A percentile compares a stretch with the other conserved stretches of the same genome.
Conservation (phyloP, 35 echinoderm and acorn worm species). For the Eucidaris tribuloides region DNA sequence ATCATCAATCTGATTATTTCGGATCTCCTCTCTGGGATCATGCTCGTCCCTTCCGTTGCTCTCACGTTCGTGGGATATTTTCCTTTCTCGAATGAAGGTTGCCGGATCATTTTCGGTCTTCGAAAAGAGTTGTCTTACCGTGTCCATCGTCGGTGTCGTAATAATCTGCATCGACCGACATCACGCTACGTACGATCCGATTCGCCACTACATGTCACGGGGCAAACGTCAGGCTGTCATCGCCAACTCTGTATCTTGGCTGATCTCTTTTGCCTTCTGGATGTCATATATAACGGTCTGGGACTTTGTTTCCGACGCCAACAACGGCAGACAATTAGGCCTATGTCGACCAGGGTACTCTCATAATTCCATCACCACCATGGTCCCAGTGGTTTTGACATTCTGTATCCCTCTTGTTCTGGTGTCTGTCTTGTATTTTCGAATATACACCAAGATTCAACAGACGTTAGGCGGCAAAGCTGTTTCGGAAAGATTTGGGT, state of each 20-base stretch:
- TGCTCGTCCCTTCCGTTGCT: not conserved
- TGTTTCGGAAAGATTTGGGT: not conserved
- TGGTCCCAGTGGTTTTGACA: not conserved
- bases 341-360: not conserved
- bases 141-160: not conserved
- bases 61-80: not conserved
- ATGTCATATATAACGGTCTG: not conserved
- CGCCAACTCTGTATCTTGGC: not conserved
- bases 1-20: constrained; percentile 22
- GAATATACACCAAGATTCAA: not conserved
- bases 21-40: constrained; percentile 2
- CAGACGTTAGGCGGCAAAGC: not conserved
- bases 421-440: not conserved
- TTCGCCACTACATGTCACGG: not conserved
- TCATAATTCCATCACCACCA: not conserved
- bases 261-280: not conserved
- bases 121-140: not conserved
- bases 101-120: not conserved
- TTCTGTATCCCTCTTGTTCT: not conserved
- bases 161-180: constrained; percentile 35
- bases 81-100: not conserved
- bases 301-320: not conserved
- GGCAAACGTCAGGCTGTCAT: not conserved
- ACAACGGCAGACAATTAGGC: not conserved
- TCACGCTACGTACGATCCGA: constrained; percentile 6